Base-by-base conservation (phyloP, 1,140 invertebrate genomes). In the Luehdorfia chinensis region DNA sequence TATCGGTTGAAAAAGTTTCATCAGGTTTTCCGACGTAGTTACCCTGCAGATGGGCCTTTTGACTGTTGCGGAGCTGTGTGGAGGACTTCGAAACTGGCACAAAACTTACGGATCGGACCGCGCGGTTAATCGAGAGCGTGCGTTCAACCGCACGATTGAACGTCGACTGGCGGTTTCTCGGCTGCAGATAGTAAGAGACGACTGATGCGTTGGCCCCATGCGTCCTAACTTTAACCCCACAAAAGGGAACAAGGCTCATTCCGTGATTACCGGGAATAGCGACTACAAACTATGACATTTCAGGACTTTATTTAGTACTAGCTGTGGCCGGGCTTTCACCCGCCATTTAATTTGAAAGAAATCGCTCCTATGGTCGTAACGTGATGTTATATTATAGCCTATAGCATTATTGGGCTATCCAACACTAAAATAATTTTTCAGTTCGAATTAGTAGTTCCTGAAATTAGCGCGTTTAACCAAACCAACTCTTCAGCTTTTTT, bases 31-130 rank as follows among this genome's bases (percentile, higher is more conserved):
- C 23, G n/a, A 2, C 14, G n/a, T 28, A 28, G 8, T 41, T 27
- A 41, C 21, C 37, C 14, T 25, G 6, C 6, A 14, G 37, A 8
- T 13, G 37, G 13, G 37, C 23, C 5, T 27, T 41, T 25, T 11
- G 4, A 41, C 19, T 0, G 18, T 9, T 5, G 13, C 23, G 21
- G 13, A 14, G 25, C 39, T 31, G 39, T 30, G 39, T 43, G 39
- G 39, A 43, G 39, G n/a, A n/a, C n/a, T 11, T 43, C 39, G 57
- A 55, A 52, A 56, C 55, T 65, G 56, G 61, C 67, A 71, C 61
- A 62, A 66, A 67, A 71, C 64, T 71, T 71, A 71, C 67, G 54
- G 16, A 55, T 18, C 14, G 39, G 9, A 11, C 6, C 23, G 39
- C 39, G 39, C 23, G 23, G 8, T 6, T 3, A 5, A n/a, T 14